Base-by-base conservation (phyloP, 30 jellyfish, hydroid and myxozoan genomes). In the Nemopilema nomurai region DNA sequence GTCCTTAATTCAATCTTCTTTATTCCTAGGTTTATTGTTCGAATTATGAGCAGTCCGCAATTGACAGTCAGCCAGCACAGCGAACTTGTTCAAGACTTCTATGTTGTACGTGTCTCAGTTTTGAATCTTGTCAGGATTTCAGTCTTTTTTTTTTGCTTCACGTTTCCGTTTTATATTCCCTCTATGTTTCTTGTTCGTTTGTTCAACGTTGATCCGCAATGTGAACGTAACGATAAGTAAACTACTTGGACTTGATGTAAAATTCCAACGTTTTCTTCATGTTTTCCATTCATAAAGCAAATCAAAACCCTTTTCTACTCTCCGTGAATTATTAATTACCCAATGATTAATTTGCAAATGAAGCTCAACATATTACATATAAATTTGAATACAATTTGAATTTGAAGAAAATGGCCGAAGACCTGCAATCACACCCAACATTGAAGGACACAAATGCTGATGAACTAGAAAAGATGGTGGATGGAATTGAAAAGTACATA, bases 1-100 rank as follows among this genome's bases (percentile, higher is more conserved):
- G n/a, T n/a, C n/a, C n/a, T n/a, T n/a, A 3, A 21, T 17, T 31
- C 1, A 18, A 30, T 4, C 23, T 68, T 13, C 13, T 64, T 62
- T 69, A 67, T 21, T 53, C 74, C 26, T 71, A 94, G 99, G 80
- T 94, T 94, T 71, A 89, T 94, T 21, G 87, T 88, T 49, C 71
- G 84, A 41, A 84, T 94, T 52, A 51, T 94, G 52, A 96, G 88
- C 57, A 94, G 89, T 65, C 91, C 86, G 0, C 86, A 79, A 33
- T 53, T 89, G 53, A 49, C 99, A 3, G 97, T 94, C 18, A 96
- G 89, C 20, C 90, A 88, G 52, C 97, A 87, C 24, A 89, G 97
- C 81, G 97, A 89, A 71, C 83, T 94, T 24, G 99, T 94, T 27
- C 99, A 94, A 80, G 97, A 94, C 63, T 94, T 94, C 73, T 94